Base-by-base conservation (phyloP, 1,140 invertebrate species). In the Drosophila ohnishii region DNA sequence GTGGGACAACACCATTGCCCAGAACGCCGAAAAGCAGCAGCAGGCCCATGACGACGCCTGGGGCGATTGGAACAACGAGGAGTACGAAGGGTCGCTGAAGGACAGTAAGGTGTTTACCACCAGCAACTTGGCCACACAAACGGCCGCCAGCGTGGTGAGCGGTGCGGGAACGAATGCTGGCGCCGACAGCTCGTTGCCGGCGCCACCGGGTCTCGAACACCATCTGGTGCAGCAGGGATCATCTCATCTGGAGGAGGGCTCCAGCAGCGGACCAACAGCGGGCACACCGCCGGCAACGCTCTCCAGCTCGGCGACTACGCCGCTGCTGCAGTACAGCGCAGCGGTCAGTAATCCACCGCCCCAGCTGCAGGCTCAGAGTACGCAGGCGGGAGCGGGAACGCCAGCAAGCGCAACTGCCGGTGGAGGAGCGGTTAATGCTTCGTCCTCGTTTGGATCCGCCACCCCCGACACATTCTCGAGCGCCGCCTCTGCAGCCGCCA, bases 21-120 rank as follows among this genome's bases (percentile, higher is more conserved):
- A 90, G 34, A 92, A 85, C 61, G 83, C 83, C 11, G 91, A 92
- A 22, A 91, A 91, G 53, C 90, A 91, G 57, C 90, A 90, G 76
- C 83, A 80, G 53, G 55, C 80, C 14, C 81, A 90, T n/a, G 90
- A 91, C 48, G 91, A 92, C 69, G 80, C 90, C 11, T 91, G 91
- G 88, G 91, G 91, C 92, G 97, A 98, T 85, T 98, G 97, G 97
- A 97, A 97, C 91, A 97, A 97, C 88, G 97, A 98, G 92, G 97
- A 98, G 90, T 98, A 98, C 93, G 97, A 97, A 11, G 97, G 97
- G 61, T 97, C 96, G 70, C 93, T 98, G 59, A 96, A 97, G 59
- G 97, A 98, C 89, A 97, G 96, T n/a, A 98, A 98, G 93, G 97
- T 99, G 53, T 97, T 97, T 85, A 97, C 96, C 37, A 95, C 96